Conservation (phyloP, 2,888 invertebrate species). For the Odiellus spinosus region DNA sequence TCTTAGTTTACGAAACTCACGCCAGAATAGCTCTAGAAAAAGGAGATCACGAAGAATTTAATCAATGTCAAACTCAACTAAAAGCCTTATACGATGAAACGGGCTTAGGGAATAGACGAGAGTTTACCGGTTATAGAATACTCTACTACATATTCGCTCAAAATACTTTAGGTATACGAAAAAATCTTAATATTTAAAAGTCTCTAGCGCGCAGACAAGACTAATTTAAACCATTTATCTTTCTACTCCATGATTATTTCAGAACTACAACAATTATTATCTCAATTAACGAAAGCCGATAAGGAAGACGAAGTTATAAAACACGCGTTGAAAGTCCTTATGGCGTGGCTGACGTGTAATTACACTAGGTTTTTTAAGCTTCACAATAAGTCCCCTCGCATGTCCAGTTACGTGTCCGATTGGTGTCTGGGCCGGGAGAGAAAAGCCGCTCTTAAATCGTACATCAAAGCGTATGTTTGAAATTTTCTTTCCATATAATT, state of each 20-base stretch:
- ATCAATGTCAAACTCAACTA: constrained; percentile 97
- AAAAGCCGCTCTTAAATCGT: constrained; percentile 72
- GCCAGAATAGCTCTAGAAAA: constrained; percentile 93
- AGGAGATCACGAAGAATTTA: constrained; percentile 97
- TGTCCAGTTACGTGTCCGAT: constrained; percentile 93
- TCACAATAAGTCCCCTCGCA: constrained; percentile 73
- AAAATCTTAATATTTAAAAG: not conserved
- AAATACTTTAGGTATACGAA: constrained; percentile 64
- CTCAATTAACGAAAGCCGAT: constrained; percentile 57
- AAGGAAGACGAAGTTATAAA: constrained; percentile 62
- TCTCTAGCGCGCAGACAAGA: too few relatives aligned
- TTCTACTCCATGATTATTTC: constrained; percentile 30
- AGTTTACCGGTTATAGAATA: constrained; percentile 91
- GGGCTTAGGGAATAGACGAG: constrained; percentile 51
- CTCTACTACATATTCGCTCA: constrained; percentile 96
- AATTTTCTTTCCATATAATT: not conserved
- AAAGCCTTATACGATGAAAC: constrained; percentile 75
- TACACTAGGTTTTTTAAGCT: constrained; percentile 82
- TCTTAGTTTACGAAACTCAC: constrained; percentile 98
- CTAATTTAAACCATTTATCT: too few relatives aligned
- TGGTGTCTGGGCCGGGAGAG: constrained; percentile 95
- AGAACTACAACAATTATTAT: constrained; percentile 86
- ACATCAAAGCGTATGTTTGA: constrained; percentile 86
- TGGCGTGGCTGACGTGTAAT: constrained; percentile 85
- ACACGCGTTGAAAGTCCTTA: constrained; percentile 71